phyloP scores from a whole-genome alignment of 2,888 invertebrate genomes.

The Allygus modestus region DNA sequence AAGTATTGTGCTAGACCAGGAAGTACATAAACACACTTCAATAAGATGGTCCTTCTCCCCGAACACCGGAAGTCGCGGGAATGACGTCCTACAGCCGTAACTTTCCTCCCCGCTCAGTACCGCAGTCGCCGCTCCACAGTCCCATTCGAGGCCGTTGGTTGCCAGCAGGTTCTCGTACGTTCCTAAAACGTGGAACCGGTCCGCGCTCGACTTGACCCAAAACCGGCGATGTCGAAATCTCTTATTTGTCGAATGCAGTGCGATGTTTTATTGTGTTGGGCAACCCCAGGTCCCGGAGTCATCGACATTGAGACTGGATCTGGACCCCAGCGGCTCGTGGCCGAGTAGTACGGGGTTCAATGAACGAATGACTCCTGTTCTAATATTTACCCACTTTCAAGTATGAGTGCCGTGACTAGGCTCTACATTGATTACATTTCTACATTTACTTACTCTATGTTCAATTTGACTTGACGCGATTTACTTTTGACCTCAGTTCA shows the following conservation, averaged over 20 bases:
- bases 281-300: neutral
- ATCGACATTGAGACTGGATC: slow-evolving; percentile 4
- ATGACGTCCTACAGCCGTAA: neutral
- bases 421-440: too few species aligned
- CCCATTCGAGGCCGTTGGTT: neutral
- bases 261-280: slow-evolving; percentile 22
- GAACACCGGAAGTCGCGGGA: neutral
- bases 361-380: too few species aligned
- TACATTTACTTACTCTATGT: too few species aligned
- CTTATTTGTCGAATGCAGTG: slow-evolving; percentile 18
- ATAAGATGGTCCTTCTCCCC: too few species aligned
- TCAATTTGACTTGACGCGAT: too few species aligned
- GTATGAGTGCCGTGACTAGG: too few species aligned
- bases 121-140: neutral
- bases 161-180: neutral
- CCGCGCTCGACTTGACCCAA: slow-evolving; percentile 2
- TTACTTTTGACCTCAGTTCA: too few species aligned
- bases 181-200: slow-evolving; percentile 17
- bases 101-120: neutral
- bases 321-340: neutral
- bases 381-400: too few species aligned
- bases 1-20: too few species aligned
- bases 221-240: slow-evolving; percentile 16
- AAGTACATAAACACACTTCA: too few species aligned
- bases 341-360: too few species aligned